These are phyloP conservation scores for Rhodinocichla rosea DNA, from an alignment of 2,113 vertebrate genomes.

Conservation along the genomic window DNA sequence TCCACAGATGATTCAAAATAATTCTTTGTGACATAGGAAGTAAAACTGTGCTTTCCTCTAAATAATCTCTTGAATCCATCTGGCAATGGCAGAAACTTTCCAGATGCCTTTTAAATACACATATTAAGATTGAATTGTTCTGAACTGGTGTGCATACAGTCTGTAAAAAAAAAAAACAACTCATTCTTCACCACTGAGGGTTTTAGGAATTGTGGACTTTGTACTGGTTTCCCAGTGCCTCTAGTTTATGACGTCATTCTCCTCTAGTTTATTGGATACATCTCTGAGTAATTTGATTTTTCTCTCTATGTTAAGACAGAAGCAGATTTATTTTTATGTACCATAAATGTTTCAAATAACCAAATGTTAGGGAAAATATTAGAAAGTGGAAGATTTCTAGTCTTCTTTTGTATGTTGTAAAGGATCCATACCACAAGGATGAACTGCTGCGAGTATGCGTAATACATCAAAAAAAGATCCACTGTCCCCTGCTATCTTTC, in stretches of 20 bases:
- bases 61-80: neutral
- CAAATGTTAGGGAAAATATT: neutral
- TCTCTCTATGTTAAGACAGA: neutral
- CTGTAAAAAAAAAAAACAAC: neutral
- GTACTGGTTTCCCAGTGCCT: neutral
- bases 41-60: neutral
- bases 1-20: neutral
- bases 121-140: neutral
- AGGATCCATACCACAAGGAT: neutral
- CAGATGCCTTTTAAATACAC: neutral
- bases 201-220: neutral
- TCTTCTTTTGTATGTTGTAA: neutral
- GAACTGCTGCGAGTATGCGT: neutral
- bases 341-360: neutral
- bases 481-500: neutral
- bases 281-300: conserved; percentile 7
- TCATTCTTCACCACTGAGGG: neutral
- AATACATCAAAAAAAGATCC: neutral
- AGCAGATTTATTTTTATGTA: neutral
- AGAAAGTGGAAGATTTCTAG: neutral
- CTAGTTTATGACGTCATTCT: neutral
- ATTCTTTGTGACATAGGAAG: neutral
- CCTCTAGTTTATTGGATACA: neutral
- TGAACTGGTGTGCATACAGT: neutral
- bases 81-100: neutral